These are phyloP conservation scores for Lepus townsendii DNA, from an alignment of 2,797 vertebrate genomes.

Conservation along the genomic window DNA sequence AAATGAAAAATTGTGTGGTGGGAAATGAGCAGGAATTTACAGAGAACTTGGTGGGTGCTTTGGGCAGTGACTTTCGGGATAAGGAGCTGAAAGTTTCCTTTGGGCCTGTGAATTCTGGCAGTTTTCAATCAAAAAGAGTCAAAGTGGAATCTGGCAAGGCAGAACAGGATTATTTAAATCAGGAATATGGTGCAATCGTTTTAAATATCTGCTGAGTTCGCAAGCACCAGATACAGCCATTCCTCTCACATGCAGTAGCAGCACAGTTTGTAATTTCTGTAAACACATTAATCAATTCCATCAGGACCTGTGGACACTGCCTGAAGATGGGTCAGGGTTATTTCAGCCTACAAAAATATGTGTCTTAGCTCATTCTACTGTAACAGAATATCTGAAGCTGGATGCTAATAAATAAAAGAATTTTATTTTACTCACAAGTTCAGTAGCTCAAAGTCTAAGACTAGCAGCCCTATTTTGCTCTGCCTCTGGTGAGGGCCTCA, in stretches of 20 bases:
- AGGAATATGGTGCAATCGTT: neutral
- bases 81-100: neutral
- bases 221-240: conserved; percentile 49
- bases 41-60: neutral
- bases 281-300: neutral
- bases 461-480: too few relatives aligned
- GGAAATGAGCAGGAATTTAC: neutral
- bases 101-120: neutral
- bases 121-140: neutral
- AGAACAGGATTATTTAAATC: neutral
- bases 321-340: neutral
- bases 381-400: neutral
- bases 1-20: neutral
- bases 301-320: neutral
- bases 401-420: neutral
- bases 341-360: neutral
- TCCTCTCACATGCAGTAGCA: neutral
- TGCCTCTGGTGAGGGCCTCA: too few relatives aligned
- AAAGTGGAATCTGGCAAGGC: neutral
- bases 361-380: too few relatives aligned
- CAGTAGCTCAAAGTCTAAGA: neutral
- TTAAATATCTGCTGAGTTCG: neutral
- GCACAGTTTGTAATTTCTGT: neutral
- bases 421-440: too few relatives aligned
- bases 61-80: conserved; percentile 3